These are phyloP conservation scores for Arctopsyche grandis DNA, from an alignment of 1,140 invertebrate genomes.

Conservation along the genomic window DNA sequence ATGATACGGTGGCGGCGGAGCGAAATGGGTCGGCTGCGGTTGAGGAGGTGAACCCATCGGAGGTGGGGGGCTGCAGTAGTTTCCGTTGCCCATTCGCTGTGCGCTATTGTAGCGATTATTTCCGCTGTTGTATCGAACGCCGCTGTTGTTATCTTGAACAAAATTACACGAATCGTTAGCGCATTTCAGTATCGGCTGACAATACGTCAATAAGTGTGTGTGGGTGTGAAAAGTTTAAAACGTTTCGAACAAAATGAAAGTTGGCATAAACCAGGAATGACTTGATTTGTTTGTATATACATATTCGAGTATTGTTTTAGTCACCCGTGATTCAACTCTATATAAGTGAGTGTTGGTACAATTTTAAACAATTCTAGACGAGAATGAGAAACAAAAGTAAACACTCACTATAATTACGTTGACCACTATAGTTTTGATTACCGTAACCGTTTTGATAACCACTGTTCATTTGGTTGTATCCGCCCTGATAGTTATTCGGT, in stretches of 20 bases:
- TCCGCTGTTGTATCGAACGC: conserved; percentile 50
- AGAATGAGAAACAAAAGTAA: background rate
- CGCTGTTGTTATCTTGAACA: conserved; percentile 50
- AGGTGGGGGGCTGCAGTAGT: conserved; percentile 48
- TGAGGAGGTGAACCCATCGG: conserved; percentile 50
- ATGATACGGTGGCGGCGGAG: conserved; percentile 44
- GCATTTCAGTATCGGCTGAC: background rate
- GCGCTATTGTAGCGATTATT: conserved; percentile 46
- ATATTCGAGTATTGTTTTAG: no score
- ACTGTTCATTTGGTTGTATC: conserved; percentile 59
- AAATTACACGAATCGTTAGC: background rate
- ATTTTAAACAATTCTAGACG: no score
- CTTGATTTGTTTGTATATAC: no score
- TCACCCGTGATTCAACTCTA: no score
- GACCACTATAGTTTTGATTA: conserved; percentile 62
- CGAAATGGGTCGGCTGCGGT: conserved; percentile 45
- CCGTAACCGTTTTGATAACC: conserved; percentile 64
- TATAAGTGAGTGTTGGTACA: no score
- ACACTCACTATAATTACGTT: conserved; percentile 56
- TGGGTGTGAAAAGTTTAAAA: no score
- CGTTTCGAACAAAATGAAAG: no score
- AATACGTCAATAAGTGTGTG: background rate
- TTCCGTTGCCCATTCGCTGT: conserved; percentile 44
- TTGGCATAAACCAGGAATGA: no score
- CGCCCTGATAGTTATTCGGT: conserved; percentile 63